phyloP scores from a whole-genome alignment of 2,888 invertebrate species.

The Gastracanthus pulcherrimus region DNA sequence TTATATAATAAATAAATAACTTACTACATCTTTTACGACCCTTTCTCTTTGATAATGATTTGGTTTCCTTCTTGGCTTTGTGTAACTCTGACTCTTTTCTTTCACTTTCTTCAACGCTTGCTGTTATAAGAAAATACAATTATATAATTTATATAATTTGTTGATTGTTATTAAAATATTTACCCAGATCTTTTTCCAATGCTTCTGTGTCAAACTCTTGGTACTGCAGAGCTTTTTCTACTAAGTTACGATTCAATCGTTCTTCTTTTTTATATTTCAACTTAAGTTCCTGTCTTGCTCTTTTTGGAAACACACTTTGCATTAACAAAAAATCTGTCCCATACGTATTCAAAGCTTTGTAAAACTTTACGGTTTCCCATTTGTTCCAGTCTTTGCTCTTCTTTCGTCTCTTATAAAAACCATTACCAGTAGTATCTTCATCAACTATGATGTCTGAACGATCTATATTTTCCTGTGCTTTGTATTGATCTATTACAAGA shows the following conservation, averaged over 20 bases:
- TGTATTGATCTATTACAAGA: constrained; percentile 88
- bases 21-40: constrained; percentile 62
- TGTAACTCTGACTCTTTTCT: constrained; percentile 61
- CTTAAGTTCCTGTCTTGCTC: constrained; percentile 90
- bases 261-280: constrained; percentile 97
- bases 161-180: constrained; percentile 64
- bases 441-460: constrained; percentile 84
- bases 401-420: constrained; percentile 84
- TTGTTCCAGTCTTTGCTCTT: constrained; percentile 87
- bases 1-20: constrained; percentile 27
- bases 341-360: constrained; percentile 91
- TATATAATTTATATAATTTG: constrained; percentile 11
- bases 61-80: constrained; percentile 50
- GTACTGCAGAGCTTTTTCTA: constrained; percentile 87
- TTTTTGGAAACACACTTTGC: constrained; percentile 88
- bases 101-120: constrained; percentile 65
- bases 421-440: constrained; percentile 79
- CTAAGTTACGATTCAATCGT: constrained; percentile 83
- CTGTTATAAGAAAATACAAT: constrained; percentile 59
- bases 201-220: constrained; percentile 84
- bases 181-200: constrained; percentile 80
- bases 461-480: constrained; percentile 82
- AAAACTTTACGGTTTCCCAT: constrained; percentile 93
- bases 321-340: constrained; percentile 97
- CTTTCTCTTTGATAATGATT: constrained; percentile 52